Base-by-base conservation (phyloP, 2,113 vertebrate genomes). In the Anser brachyrhynchus region DNA sequence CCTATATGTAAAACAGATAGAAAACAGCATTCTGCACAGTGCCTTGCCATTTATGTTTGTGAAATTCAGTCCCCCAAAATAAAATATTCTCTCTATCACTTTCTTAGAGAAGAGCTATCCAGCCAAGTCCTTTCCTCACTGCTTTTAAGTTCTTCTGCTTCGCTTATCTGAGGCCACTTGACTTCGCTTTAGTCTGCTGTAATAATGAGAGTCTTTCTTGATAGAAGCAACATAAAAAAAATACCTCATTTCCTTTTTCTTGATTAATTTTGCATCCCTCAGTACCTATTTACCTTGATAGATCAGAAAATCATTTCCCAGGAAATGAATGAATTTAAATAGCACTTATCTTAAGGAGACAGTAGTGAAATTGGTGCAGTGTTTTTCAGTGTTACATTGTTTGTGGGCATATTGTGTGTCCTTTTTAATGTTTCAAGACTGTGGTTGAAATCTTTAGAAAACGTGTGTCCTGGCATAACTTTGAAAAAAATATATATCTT, bases 261-360 rank as follows among this genome's bases (percentile, higher is more conserved):
- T 94, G 84, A 95, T 94, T 95, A 96, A 94, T 94, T 92, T 94
- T 94, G 62, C 86, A 92, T 91, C 73, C 73, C 84, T 90, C 86
- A 87, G 73, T 95, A 94, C 73, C 70, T 96, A 82, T 82, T 96
- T 95, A 89, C 88, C 73, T 92, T 89, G 92, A 91, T 37, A 90
- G 73, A 92, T 95, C 95, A 96, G 88, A 95, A 97, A 95, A 96
- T 75, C 1, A 87, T 93, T 96, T 93, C 52, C 44, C 49, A 59
- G 86, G 31, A 92, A 92, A 92, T 84, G 21, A 92, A 73, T 93
- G 16, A 82, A 89, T 94, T 95, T 92, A 96, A 90, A 92, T 28
- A 92, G 49, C 73, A 69, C 66, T 87, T 93, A 87, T 92, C 77
- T 66, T 89, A 82, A 93, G 29, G 61, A 94, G 49, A 44, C 14